Evolutionary conservation across 2,888 invertebrate species (phyloP).

Genomic region (Mythimna ferrago): DNA sequence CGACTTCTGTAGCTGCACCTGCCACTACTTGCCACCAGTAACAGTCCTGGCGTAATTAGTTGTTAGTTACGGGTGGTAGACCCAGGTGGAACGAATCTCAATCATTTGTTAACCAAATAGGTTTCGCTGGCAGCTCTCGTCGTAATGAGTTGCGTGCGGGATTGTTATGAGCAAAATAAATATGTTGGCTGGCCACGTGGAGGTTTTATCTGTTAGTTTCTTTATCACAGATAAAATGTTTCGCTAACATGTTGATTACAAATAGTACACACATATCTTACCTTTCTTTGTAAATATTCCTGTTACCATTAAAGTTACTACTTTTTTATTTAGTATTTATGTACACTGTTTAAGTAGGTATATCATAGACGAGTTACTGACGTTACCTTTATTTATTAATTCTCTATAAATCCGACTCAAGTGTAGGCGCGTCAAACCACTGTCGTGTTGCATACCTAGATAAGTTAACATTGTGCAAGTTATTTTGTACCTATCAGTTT

Average conservation of each 20-base stretch:
- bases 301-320: not conserved
- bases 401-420: conserved; percentile 46
- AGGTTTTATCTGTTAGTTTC: not conserved
- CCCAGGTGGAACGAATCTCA: conserved; percentile 62
- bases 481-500: conserved; percentile 46
- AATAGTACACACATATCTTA: not conserved
- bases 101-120: conserved; percentile 68
- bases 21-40: conserved; percentile 56
- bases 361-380: not conserved
- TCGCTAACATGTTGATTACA: not conserved
- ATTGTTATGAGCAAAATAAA: conserved; percentile 37
- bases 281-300: no score
- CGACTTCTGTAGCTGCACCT: conserved; percentile 69
- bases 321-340: not conserved
- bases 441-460: conserved; percentile 55
- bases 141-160: conserved; percentile 31
- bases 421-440: conserved; percentile 32
- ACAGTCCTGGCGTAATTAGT: conserved; percentile 60
- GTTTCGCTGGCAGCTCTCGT: conserved; percentile 30
- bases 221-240: not conserved
- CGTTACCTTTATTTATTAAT: conserved; percentile 31
- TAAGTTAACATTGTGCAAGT: conserved; percentile 57
- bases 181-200: conserved; percentile 29
- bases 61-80: conserved; percentile 62
- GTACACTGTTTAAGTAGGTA: not conserved